A percentile compares a stretch with the other conserved stretches of the same genome.
These are phyloP conservation scores for Manis javanica DNA, from an alignment of 2,797 vertebrate species.

Conservation along the genomic window DNA sequence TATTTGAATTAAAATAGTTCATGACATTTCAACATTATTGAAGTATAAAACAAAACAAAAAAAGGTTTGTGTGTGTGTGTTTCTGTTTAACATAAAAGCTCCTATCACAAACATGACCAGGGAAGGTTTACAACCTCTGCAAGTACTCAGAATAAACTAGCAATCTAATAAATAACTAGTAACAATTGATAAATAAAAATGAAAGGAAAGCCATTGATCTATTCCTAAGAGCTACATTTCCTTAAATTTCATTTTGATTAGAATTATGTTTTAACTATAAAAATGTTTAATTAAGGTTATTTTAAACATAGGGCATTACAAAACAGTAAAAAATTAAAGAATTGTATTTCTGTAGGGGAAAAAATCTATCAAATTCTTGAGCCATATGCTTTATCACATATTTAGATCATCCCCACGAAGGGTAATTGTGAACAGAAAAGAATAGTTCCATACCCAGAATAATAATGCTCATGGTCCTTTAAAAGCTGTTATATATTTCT, in stretches of 20 bases:
- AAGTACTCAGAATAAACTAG: conserved; percentile 26
- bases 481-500: background rate
- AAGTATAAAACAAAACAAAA: conserved; percentile 12
- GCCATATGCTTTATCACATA: background rate
- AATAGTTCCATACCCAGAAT: background rate
- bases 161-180: conserved; percentile 1
- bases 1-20: conserved; percentile 47
- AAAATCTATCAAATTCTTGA: conserved; percentile 23
- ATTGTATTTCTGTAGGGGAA: background rate
- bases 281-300: background rate
- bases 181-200: conserved; percentile 31
- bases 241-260: conserved; percentile 41
- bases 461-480: background rate
- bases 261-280: conserved; percentile 37
- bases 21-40: background rate
- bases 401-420: conserved; percentile 24
- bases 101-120: background rate
- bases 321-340: conserved; percentile 29
- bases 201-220: background rate
- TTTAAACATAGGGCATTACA: conserved; percentile 47
- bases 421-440: background rate
- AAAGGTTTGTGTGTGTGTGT: background rate
- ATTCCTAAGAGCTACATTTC: background rate
- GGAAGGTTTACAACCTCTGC: background rate
- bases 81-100: background rate